Percentiles rank a stretch among this genome's conserved stretches.
Conservation (phyloP, 2,797 vertebrate species). For the Scyliorhinus canicula region DNA sequence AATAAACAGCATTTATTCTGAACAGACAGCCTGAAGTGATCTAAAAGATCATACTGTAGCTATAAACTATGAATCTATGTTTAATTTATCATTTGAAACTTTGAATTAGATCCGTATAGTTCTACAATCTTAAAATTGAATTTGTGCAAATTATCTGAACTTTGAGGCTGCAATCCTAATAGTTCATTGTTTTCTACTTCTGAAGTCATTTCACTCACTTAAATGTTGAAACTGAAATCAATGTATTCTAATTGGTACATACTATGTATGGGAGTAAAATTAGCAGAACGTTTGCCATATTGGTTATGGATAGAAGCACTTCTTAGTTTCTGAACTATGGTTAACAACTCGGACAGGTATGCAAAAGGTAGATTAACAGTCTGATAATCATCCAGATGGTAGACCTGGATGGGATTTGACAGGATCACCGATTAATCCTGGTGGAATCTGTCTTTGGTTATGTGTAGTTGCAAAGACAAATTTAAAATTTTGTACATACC, state of each 20-base stretch:
- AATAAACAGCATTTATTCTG: not conserved
- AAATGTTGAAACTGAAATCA: not conserved
- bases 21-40: not conserved
- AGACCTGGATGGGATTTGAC: not conserved
- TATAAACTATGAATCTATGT: not conserved
- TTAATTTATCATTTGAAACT: not conserved
- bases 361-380: not conserved
- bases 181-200: not conserved
- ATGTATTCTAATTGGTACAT: not conserved
- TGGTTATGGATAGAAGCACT: not conserved
- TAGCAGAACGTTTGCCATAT: not conserved
- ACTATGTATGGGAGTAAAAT: not conserved
- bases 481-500: conserved; percentile 55
- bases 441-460: not conserved
- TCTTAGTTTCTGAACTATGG: not conserved
- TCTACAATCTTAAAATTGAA: not conserved
- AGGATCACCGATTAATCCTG: not conserved
- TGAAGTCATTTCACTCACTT: not conserved
- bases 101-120: not conserved
- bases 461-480: not conserved
- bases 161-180: not conserved
- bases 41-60: not conserved
- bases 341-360: not conserved
- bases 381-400: not conserved
- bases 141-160: not conserved